phyloP scores from a whole-genome alignment of 2,113 vertebrate species.

The Sphaerodactylus townsendi region DNA sequence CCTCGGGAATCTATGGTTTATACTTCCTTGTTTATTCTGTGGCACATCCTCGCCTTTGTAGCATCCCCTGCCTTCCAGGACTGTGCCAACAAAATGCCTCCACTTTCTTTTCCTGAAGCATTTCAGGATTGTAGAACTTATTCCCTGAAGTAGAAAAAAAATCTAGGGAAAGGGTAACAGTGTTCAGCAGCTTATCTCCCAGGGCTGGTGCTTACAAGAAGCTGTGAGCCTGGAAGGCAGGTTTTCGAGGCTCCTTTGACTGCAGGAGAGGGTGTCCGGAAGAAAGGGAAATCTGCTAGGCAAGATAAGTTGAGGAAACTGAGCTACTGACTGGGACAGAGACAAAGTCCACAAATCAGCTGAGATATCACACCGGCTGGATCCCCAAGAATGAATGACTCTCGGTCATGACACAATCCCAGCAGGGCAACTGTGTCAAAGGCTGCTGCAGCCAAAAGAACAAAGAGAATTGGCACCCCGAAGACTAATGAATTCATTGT shows the following conservation, averaged over 20 bases:
- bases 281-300: conserved; percentile 66
- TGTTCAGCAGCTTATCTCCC: conserved; percentile 54
- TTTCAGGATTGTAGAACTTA: conserved; percentile 49
- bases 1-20: neutral
- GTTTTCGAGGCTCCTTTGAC: conserved; percentile 39
- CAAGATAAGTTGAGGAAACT: conserved; percentile 69
- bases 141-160: conserved; percentile 3
- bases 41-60: conserved; percentile 40
- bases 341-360: conserved; percentile 56
- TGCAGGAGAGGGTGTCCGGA: conserved; percentile 2
- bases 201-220: conserved; percentile 36
- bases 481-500: too few relatives aligned
- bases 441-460: too few relatives aligned
- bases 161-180: conserved; percentile 48
- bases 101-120: conserved; percentile 62
- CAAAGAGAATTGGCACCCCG: too few relatives aligned
- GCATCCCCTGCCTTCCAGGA: neutral
- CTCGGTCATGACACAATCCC: conserved; percentile 41
- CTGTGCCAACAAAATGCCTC: neutral
- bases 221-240: conserved; percentile 54
- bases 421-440: too few relatives aligned
- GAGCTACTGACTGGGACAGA: conserved; percentile 46
- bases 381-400: conserved; percentile 41
- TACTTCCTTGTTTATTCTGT: conserved; percentile 15
- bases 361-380: conserved; percentile 33